Percentiles rank a stretch among this genome's conserved stretches.
Evolutionary conservation across 2,113 vertebrate species (phyloP).

Genomic region (Octodon degus): DNA sequence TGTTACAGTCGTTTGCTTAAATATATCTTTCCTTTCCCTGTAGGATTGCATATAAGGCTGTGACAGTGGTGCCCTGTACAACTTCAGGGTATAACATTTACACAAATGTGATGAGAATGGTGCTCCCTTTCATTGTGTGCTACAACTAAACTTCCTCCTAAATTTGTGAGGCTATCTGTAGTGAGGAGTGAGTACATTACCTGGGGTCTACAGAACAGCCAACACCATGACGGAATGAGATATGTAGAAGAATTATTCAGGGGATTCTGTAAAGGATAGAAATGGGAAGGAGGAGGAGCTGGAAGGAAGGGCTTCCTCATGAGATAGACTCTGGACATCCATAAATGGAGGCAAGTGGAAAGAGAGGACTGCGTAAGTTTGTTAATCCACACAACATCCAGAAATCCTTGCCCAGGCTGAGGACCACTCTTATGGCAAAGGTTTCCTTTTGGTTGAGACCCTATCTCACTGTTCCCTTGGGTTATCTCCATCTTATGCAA

Average conservation of each 20-base stretch:
- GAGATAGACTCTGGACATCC: background rate
- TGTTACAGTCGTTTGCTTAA: slow-evolving; percentile 12
- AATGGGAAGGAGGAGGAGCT: background rate
- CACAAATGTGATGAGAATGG: background rate
- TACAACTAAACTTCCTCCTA: background rate
- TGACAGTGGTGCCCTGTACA: background rate
- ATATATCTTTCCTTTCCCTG: background rate
- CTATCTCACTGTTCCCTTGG: background rate
- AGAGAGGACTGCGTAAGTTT: background rate
- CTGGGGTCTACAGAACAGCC: background rate
- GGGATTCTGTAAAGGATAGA: background rate
- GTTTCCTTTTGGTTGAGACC: background rate
- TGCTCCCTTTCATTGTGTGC: background rate
- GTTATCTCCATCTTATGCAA: background rate
- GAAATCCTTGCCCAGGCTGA: background rate
- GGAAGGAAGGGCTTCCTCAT: background rate
- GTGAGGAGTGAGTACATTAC: background rate
- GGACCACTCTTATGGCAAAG: background rate
- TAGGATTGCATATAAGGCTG: background rate
- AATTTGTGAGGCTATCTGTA: background rate
- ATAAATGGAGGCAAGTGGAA: background rate
- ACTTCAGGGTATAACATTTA: background rate
- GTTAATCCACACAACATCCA: too few relatives aligned
- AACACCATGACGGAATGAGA: background rate
- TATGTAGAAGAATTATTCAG: background rate